These are phyloP conservation scores for Todiramphus saurophagus DNA, from an alignment of 2,113 vertebrate species.

Conservation along the genomic window DNA sequence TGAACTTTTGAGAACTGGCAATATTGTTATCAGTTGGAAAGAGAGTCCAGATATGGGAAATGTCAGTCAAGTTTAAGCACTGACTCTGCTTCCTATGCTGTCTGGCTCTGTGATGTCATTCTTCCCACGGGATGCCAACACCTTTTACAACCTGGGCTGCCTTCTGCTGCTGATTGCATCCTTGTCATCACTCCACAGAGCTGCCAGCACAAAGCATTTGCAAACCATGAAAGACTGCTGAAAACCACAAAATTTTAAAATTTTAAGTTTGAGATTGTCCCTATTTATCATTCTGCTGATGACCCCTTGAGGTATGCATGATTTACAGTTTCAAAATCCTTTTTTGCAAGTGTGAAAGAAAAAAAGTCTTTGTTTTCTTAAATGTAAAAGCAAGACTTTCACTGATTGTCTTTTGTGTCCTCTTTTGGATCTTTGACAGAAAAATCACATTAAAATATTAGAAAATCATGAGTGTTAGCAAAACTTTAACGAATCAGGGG, in stretches of 20 bases:
- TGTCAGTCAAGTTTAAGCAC: not conserved
- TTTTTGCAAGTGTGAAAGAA: not conserved
- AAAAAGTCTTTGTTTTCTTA: rapidly evolving
- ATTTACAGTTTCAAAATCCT: not conserved
- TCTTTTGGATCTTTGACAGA: not conserved
- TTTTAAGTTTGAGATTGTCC: not conserved
- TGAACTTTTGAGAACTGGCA: not conserved
- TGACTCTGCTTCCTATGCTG: not conserved
- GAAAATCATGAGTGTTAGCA: not conserved
- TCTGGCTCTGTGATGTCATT: not conserved
- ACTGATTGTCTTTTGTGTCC: not conserved
- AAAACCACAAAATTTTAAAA: not conserved
- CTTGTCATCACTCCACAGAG: not conserved
- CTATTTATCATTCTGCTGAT: not conserved
- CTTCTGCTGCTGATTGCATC: not conserved
- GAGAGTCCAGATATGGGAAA: not conserved
- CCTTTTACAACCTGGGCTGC: not conserved
- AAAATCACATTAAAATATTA: not conserved
- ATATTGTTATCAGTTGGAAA: not conserved
- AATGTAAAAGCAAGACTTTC: not conserved
- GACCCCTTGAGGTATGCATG: not conserved
- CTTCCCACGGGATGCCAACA: not conserved
- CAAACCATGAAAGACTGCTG: not conserved
- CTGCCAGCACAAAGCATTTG: not conserved
- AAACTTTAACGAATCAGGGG: not conserved